Percentiles rank a stretch among this genome's conserved stretches.
Conservation (phyloP, 2,113 vertebrate genomes). For the Seriola dumerili region DNA sequence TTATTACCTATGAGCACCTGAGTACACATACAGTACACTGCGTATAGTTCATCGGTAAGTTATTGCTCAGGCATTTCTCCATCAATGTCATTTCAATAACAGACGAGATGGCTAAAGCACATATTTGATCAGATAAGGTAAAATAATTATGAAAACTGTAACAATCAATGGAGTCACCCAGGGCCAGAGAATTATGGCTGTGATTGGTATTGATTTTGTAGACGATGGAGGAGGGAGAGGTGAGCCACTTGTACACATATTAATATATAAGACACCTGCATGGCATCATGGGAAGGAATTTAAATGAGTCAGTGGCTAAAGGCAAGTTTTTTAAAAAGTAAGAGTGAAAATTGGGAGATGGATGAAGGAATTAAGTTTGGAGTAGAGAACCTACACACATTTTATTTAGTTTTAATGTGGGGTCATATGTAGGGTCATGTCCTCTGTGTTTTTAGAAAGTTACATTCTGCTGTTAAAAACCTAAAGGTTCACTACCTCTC, state of each 20-base stretch:
- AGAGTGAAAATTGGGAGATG: background rate
- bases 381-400: too few relatives aligned
- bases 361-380: too few relatives aligned
- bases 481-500: background rate
- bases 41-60: slow-evolving; percentile 1
- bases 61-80: slow-evolving; percentile 21
- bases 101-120: slow-evolving; percentile 24
- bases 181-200: slow-evolving; percentile 40
- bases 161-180: slow-evolving; percentile 50
- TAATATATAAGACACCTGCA: slow-evolving; percentile 23
- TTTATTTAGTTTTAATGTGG: background rate
- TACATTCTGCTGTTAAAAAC: too few relatives aligned
- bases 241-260: slow-evolving; percentile 16
- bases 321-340: slow-evolving; percentile 8
- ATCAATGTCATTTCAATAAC: slow-evolving; percentile 69
- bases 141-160: slow-evolving; percentile 55
- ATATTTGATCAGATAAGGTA: slow-evolving; percentile 60
- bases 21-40: background rate
- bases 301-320: slow-evolving; percentile 2
- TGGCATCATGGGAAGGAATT: slow-evolving; percentile 41
- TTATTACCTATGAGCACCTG: slow-evolving; percentile 12
- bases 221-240: slow-evolving; percentile 10
- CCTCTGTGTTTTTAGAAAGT: background rate
- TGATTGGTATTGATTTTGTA: slow-evolving; percentile 67
- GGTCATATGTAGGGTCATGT: background rate